Evolutionary conservation across 2,113 vertebrate genomes (phyloP).

Genomic region (Phylloscopus trochiloides): DNA sequence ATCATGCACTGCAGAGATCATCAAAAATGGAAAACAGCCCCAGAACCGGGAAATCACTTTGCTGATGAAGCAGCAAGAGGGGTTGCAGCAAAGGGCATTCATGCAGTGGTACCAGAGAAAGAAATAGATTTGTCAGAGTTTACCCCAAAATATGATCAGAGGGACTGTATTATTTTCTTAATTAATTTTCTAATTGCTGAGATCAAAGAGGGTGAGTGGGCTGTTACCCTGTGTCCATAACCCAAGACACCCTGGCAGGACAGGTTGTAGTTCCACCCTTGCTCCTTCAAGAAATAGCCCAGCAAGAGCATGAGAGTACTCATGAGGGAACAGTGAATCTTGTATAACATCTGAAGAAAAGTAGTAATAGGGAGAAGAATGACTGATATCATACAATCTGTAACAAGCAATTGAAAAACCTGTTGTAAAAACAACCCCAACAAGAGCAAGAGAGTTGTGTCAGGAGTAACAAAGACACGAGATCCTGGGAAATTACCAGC

Average conservation of each 20-base stretch:
- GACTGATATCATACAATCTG: neutral
- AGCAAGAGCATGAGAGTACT: neutral
- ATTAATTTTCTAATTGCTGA: neutral
- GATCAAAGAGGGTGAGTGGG: neutral
- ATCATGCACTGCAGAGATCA: neutral
- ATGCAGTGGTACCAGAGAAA: neutral
- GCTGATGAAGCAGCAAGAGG: neutral
- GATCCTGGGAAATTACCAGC: neutral
- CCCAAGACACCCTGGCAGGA: neutral
- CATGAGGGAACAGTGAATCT: neutral
- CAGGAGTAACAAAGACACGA: accelerated
- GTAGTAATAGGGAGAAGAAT: neutral
- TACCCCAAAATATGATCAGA: neutral
- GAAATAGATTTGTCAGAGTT: neutral
- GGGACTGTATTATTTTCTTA: no score
- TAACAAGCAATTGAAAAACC: neutral
- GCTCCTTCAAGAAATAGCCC: neutral
- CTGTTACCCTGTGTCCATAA: neutral
- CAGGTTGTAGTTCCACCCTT: neutral
- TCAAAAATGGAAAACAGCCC: neutral
- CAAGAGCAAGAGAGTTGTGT: neutral
- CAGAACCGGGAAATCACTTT: neutral
- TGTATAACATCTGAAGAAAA: neutral
- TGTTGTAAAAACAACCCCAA: neutral
- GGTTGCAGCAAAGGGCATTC: neutral